Conservation (phyloP, 2,888 invertebrate species). For the Macrosoma leucophasiata region DNA sequence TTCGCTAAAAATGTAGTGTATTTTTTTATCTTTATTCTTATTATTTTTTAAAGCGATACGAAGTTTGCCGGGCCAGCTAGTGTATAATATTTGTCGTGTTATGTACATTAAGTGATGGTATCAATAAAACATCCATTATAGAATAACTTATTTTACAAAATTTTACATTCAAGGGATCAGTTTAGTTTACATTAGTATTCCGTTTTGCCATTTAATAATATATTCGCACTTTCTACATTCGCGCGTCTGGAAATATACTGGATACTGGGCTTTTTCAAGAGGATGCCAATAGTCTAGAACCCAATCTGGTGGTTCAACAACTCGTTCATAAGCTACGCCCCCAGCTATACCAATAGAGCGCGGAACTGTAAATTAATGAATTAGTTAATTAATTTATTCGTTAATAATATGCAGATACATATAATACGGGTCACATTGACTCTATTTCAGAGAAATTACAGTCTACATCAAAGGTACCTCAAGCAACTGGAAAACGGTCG, state of each 20-base stretch:
- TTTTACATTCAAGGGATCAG: background rate
- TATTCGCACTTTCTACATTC: slow-evolving; percentile 92
- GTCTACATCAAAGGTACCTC: no score
- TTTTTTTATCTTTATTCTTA: no score
- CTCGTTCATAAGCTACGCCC: slow-evolving; percentile 84
- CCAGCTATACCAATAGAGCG: slow-evolving; percentile 81
- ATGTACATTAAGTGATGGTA: no score
- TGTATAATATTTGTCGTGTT: no score
- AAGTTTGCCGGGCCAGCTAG: no score
- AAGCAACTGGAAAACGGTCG: no score
- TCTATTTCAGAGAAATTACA: no score
- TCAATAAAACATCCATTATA: no score
- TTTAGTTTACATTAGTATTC: slow-evolving; percentile 5
- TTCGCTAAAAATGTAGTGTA: no score
- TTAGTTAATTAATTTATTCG: slow-evolving; percentile 1
- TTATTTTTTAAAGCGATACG: no score
- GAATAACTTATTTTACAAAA: no score
- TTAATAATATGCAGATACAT: background rate
- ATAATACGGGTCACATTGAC: no score
- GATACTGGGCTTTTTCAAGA: slow-evolving; percentile 93
- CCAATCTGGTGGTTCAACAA: slow-evolving; percentile 84
- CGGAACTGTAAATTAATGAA: slow-evolving; percentile 60
- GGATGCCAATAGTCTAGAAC: slow-evolving; percentile 95
- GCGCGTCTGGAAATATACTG: slow-evolving; percentile 90
- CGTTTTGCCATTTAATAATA: slow-evolving; percentile 84